These are phyloP conservation scores for Steinernema hermaphroditum DNA, from an alignment of 2,888 invertebrate genomes.

Conservation along the genomic window DNA sequence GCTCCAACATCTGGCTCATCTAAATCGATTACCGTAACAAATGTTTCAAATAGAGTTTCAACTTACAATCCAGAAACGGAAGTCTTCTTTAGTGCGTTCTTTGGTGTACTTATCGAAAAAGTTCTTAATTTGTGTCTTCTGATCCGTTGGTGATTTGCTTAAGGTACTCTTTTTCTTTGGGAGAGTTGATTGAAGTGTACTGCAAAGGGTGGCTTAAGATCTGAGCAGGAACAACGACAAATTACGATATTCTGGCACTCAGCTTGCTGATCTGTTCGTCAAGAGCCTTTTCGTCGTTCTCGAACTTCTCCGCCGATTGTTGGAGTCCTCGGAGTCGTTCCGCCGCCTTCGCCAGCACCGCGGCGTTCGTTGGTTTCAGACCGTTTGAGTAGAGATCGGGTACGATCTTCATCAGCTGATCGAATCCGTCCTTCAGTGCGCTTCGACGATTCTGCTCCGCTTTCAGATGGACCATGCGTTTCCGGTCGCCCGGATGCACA, in stretches of 20 bases:
- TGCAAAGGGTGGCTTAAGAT: conserved; percentile 33
- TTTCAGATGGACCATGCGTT: conserved; percentile 64
- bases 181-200: conserved; percentile 60
- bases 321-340: conserved; percentile 59
- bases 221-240: conserved; percentile 15
- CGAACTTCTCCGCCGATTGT: conserved; percentile 39
- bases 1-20: conserved; percentile 50
- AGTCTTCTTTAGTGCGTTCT: conserved; percentile 53
- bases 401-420: conserved; percentile 61
- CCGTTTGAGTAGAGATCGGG: conserved; percentile 62
- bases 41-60: neutral
- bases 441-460: conserved; percentile 65
- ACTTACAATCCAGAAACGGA: conserved; percentile 64
- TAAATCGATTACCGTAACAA: conserved; percentile 30
- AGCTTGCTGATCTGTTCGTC: conserved; percentile 45
- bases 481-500: conserved; percentile 62
- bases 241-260: conserved; percentile 53
- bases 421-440: conserved; percentile 66
- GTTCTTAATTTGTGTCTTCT: conserved; percentile 40
- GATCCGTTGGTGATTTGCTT: conserved; percentile 36
- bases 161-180: conserved; percentile 43
- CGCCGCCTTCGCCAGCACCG: conserved; percentile 63
- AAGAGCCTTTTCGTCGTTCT: conserved; percentile 36
- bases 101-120: conserved; percentile 50
- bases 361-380: conserved; percentile 65